Evolutionary conservation across 2,888 invertebrate genomes (phyloP).

Genomic region (Spicauda simplicius): DNA sequence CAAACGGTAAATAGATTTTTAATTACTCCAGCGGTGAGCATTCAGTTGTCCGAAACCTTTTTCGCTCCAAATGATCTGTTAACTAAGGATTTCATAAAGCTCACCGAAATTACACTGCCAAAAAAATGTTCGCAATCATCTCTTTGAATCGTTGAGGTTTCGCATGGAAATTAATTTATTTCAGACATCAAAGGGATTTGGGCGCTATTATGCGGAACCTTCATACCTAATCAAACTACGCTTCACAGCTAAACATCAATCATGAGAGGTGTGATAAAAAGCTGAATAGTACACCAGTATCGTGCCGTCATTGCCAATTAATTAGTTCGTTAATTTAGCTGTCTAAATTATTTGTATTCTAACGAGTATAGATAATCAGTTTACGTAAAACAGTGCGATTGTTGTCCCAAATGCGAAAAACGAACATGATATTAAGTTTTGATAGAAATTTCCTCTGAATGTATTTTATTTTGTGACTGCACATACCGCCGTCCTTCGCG

Average conservation of each 20-base stretch:
- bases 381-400: too few species aligned
- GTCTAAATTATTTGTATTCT: too few species aligned
- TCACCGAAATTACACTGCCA: slow-evolving; percentile 40
- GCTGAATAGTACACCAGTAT: background rate
- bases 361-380: too few species aligned
- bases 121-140: slow-evolving; percentile 44
- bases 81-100: slow-evolving; percentile 29
- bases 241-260: slow-evolving; percentile 15
- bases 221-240: slow-evolving; percentile 16
- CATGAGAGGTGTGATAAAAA: background rate
- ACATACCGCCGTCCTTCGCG: too few species aligned
- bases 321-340: background rate
- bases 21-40: slow-evolving; percentile 23
- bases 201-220: slow-evolving; percentile 36
- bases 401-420: too few species aligned
- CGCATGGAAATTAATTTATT: slow-evolving; percentile 55
- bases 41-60: slow-evolving; percentile 20
- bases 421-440: too few species aligned
- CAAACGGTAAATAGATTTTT: slow-evolving; percentile 16
- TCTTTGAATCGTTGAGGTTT: slow-evolving; percentile 50
- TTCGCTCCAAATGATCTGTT: slow-evolving; percentile 27
- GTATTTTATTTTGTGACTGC: too few species aligned
- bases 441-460: too few species aligned
- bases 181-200: slow-evolving; percentile 51
- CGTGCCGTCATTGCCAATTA: background rate